A percentile compares a stretch with the other conserved stretches of the same genome.
Conservation (phyloP, 2,888 invertebrate genomes). For the Axea sp. region DNA sequence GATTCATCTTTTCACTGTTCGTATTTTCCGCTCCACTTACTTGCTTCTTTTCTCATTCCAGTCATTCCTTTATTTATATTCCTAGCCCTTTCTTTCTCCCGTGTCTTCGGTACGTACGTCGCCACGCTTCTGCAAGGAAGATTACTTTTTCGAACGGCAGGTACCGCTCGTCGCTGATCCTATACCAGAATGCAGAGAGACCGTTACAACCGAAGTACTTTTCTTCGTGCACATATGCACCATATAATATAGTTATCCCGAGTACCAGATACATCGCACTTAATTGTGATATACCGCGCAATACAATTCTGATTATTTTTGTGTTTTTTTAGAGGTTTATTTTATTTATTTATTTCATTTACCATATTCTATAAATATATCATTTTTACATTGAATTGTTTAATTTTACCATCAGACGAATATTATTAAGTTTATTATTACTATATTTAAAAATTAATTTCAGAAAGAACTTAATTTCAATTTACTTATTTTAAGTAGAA, state of each 20-base stretch:
- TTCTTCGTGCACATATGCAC: conserved; percentile 67
- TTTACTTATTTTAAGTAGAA: no score
- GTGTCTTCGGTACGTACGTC: conserved; percentile 46
- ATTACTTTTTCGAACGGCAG: conserved; percentile 68
- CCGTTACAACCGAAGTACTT: conserved; percentile 70
- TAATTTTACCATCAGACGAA: no score
- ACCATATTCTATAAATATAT: no score
- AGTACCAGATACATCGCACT: conserved; percentile 55
- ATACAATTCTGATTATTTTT: neutral
- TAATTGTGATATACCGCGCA: conserved; percentile 41
- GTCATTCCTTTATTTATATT: conserved; percentile 52
- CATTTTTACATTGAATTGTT: no score
- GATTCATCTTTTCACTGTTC: conserved; percentile 61
- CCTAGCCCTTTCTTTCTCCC: conserved; percentile 52
- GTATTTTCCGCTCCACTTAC: conserved; percentile 42
- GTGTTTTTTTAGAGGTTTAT: neutral
- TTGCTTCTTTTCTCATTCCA: conserved; percentile 48
- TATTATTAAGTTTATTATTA: no score
- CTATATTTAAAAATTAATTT: no score
- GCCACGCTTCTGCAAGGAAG: conserved; percentile 44
- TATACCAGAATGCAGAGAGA: conserved; percentile 61
- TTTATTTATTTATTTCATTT: no score
- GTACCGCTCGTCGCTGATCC: conserved; percentile 68
- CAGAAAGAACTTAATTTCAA: no score
- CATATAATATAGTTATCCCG: conserved; percentile 72